Base-by-base conservation (phyloP, 2,797 vertebrate genomes). In the Pseudochaenichthys georgianus region DNA sequence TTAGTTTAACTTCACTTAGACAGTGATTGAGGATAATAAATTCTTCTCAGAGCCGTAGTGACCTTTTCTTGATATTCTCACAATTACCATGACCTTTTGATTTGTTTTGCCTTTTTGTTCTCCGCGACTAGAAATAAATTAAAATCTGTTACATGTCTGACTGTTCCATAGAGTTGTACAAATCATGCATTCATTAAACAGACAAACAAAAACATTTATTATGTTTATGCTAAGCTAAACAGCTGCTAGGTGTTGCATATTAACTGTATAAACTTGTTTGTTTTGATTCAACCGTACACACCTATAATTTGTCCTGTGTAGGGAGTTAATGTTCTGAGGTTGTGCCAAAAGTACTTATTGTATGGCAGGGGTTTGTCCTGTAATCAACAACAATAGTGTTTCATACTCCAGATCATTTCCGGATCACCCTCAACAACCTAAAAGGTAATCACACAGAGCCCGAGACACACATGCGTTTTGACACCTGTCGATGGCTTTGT, bases 141-240 rank as follows among this genome's bases (percentile, higher is more conserved):
- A 67, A 53, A 48, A 1, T n/a, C 55, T 64, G 70, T 28, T 28
- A 28, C 28, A 28, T 28, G 28, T 74, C 55, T 54, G 63, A 23
- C 38, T 16, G 28, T 41, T 65, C 17, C 64, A 50, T 47, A 31
- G 41, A 58, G 70, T 28, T 28, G 28, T 28, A 28, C 60, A 81
- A 82, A 70, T 52, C 3, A 64, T 64, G 62, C 52, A 62, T 72
- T 83, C 28, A 77, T 78, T 76, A 80, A 70, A 64, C 13, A 75
- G 42, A 66, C 16, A 66, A 60, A 73, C 73, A 50, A 73, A 63
- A 11, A 78, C 73, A 48, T 43, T 17, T 50, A 13, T 16, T 50
- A 15, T 23, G 9, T 38, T 13, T 13, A 28, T 59, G 46, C 15
- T 51, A 51, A 70, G 46, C 31, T 60, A 51, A 43, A 8, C 7